These are phyloP conservation scores for Strigamia maritima DNA, from an alignment of 2,888 invertebrate species.

Conservation along the genomic window DNA sequence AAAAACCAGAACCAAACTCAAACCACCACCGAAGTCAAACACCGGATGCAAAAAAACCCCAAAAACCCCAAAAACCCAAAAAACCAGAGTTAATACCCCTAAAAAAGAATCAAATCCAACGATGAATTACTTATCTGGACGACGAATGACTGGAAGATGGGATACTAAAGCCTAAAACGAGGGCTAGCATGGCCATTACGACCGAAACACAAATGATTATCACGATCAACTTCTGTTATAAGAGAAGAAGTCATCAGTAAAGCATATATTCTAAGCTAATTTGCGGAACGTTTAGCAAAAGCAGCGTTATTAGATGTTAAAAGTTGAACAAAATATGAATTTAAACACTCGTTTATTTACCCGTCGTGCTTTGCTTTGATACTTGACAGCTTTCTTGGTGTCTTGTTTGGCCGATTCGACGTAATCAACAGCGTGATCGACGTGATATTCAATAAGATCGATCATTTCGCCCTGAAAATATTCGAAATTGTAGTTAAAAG, in stretches of 20 bases:
- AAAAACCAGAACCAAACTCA: neutral
- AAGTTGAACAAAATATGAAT: neutral
- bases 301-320: neutral
- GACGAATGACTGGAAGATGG: neutral
- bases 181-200: constrained; percentile 14
- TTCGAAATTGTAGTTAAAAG: too few relatives aligned
- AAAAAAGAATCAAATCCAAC: neutral
- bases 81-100: neutral
- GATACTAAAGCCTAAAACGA: constrained; percentile 25
- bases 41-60: neutral
- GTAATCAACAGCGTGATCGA: constrained; percentile 59
- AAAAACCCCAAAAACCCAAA: neutral
- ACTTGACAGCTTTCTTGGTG: constrained; percentile 61
- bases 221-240: constrained; percentile 16
- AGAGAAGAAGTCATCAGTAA: constrained; percentile 19
- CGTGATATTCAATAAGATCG: constrained; percentile 62
- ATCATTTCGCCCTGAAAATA: constrained; percentile 60
- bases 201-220: constrained; percentile 31
- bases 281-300: neutral
- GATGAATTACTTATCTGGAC: neutral
- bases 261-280: neutral
- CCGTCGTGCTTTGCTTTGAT: constrained; percentile 59
- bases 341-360: constrained; percentile 46
- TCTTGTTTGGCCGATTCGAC: constrained; percentile 59
- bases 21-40: neutral